Conservation (phyloP, 2,888 invertebrate genomes). For the Deilephila elpenor region DNA sequence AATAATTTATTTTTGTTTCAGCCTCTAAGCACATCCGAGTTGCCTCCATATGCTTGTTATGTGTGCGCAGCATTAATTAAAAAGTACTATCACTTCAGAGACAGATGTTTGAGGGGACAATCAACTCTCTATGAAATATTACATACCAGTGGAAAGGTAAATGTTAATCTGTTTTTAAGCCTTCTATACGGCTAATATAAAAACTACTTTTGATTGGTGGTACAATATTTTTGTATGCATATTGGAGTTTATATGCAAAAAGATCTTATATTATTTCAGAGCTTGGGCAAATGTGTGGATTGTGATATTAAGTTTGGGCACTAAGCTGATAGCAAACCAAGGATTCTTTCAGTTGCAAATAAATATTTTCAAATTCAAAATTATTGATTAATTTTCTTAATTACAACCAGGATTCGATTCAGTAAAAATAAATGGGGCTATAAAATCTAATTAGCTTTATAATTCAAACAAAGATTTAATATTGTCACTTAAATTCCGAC, state of each 20-base stretch:
- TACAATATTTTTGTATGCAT: too few relatives aligned
- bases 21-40: slow-evolving; percentile 49
- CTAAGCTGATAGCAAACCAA: too few relatives aligned
- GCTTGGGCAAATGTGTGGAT: too few relatives aligned
- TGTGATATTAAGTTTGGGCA: too few relatives aligned
- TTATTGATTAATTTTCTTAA: too few relatives aligned
- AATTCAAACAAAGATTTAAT: too few relatives aligned
- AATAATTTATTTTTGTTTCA: slow-evolving; percentile 43
- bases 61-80: slow-evolving; percentile 65
- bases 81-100: slow-evolving; percentile 66
- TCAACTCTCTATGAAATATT: slow-evolving; percentile 58
- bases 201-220: background rate
- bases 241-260: background rate
- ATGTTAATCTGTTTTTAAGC: too few relatives aligned
- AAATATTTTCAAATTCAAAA: too few relatives aligned
- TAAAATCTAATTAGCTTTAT: too few relatives aligned
- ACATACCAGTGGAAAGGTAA: slow-evolving; percentile 61
- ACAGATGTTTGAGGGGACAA: slow-evolving; percentile 63
- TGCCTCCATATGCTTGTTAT: slow-evolving; percentile 65
- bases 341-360: too few relatives aligned
- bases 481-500: background rate
- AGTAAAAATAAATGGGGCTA: too few relatives aligned
- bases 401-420: too few relatives aligned
- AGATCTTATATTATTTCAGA: background rate
- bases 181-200: background rate